Percentiles rank a stretch among this genome's conserved stretches.
These are phyloP conservation scores for Eledona agricola DNA, from an alignment of 2,888 invertebrate genomes.

Conservation along the genomic window DNA sequence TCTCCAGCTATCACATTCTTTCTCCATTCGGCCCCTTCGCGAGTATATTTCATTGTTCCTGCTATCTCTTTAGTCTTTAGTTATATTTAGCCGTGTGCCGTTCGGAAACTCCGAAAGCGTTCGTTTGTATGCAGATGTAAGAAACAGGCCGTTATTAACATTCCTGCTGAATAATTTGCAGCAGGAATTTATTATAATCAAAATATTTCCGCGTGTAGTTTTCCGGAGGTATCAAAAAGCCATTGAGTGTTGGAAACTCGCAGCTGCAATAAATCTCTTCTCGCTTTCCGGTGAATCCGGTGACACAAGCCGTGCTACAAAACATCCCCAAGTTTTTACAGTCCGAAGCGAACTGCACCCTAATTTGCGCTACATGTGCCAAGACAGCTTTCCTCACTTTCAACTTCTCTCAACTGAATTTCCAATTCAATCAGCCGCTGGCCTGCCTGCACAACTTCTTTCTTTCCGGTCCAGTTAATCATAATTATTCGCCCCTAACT, in stretches of 20 bases:
- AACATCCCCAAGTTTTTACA: slow-evolving; percentile 25
- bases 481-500: slow-evolving; percentile 7
- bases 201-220: slow-evolving; percentile 4
- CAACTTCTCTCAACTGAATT: slow-evolving; percentile 11
- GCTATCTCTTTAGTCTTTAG: slow-evolving; percentile 28
- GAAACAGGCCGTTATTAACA: slow-evolving; percentile 23
- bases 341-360: slow-evolving; percentile 14
- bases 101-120: slow-evolving; percentile 22
- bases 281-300: slow-evolving; percentile 32
- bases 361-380: slow-evolving; percentile 21
- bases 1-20: slow-evolving; percentile 42
- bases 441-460: slow-evolving; percentile 7
- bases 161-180: slow-evolving; percentile 24
- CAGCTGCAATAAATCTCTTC: slow-evolving; percentile 32
- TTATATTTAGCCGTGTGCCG: slow-evolving; percentile 23
- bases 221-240: slow-evolving; percentile 11
- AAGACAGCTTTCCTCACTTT: slow-evolving; percentile 12
- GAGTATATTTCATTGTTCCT: slow-evolving; percentile 34
- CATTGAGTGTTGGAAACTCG: slow-evolving; percentile 28
- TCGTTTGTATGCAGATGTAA: slow-evolving; percentile 33
- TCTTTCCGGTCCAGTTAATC: neutral
- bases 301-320: slow-evolving; percentile 25
- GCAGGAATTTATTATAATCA: slow-evolving; percentile 22
- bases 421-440: slow-evolving; percentile 22
- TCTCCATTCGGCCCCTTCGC: slow-evolving; percentile 32